A percentile compares a stretch with the other conserved stretches of the same genome.
Conservation (phyloP, 1,140 invertebrate species). For the Drosophila sturtevanti region DNA sequence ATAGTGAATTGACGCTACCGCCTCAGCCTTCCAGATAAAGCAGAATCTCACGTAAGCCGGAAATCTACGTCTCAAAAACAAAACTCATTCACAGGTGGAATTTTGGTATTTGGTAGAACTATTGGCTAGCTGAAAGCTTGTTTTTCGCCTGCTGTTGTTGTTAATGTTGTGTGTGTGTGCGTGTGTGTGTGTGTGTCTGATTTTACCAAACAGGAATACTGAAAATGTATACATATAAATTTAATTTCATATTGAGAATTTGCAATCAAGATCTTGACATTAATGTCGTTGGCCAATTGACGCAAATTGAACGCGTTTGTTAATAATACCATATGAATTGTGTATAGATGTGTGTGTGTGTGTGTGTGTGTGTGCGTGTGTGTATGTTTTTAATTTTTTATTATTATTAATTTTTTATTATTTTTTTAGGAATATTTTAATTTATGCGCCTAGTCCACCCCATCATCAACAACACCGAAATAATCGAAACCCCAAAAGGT, state of each 20-base stretch:
- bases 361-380: neutral
- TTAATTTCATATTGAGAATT: slow-evolving; percentile 57
- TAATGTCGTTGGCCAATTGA: slow-evolving; percentile 51
- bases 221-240: slow-evolving; percentile 46
- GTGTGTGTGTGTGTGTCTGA: neutral
- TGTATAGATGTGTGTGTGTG: neutral
- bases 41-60: slow-evolving; percentile 50
- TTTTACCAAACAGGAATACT: slow-evolving; percentile 57
- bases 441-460: slow-evolving; percentile 43
- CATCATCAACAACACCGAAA: neutral
- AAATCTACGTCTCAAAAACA: slow-evolving; percentile 56
- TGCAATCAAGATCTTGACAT: slow-evolving; percentile 37
- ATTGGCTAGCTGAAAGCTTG: slow-evolving; percentile 35
- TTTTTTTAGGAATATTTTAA: slow-evolving; percentile 46
- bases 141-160: slow-evolving; percentile 32
- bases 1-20: neutral
- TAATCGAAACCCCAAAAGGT: slow-evolving; percentile 34
- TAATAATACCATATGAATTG: neutral
- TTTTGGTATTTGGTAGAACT: slow-evolving; percentile 12
- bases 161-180: neutral
- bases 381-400: slow-evolving; percentile 15
- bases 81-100: slow-evolving; percentile 65
- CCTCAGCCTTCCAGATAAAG: neutral
- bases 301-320: slow-evolving; percentile 51
- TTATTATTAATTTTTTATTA: slow-evolving; percentile 13